Base-by-base conservation (phyloP, 2,888 invertebrate species). In the Euphydryas editha region DNA sequence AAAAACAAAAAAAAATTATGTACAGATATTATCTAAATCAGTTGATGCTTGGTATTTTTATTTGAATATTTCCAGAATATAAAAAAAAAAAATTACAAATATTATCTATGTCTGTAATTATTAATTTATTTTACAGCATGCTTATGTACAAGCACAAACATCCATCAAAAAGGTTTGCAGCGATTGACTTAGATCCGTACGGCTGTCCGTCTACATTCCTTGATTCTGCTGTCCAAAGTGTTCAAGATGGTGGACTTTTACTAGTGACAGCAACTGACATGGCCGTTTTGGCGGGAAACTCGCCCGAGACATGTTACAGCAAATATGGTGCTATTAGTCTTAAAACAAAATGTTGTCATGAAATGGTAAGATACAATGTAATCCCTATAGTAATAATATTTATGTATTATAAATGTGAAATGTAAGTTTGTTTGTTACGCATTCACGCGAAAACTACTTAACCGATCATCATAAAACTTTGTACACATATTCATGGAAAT, bases 241-340 rank as follows among this genome's bases (percentile, higher is more conserved):
- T 97, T 0, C 93, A 94, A 57, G 95, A 97, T 73, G 96, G 97
- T 15, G 99, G 99, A 0, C 82, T 99, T 30, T 87, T 99, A 37
- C 94, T 99, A 75, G 95, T 99, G 0, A 99, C 99, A 0, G 99
- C 99, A 30, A 99, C 99, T 0, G 99, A 99, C 85, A 98, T 99
- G 97, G 98, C 96, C 0, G 96, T 99, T 0, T 86, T 99, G 55
- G 99, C 99, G 65, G 99, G 99, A 0, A 99, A 99, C 89, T 95
- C 97, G 0, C 97, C 98, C 0, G 99, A 99, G 88, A 97, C 99
- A 0, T 99, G 99, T 83, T 95, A 95, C 76, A 94, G 95, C 10
- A 99, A 99, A 92, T 99, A 99, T 83, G 99, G 99, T 0, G 95
- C 98, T 0, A 92, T 98, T 65, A 97, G 99, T 1, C 85, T 99